phyloP scores from a whole-genome alignment of 2,113 vertebrate genomes.

The Lasiurus borealis region DNA sequence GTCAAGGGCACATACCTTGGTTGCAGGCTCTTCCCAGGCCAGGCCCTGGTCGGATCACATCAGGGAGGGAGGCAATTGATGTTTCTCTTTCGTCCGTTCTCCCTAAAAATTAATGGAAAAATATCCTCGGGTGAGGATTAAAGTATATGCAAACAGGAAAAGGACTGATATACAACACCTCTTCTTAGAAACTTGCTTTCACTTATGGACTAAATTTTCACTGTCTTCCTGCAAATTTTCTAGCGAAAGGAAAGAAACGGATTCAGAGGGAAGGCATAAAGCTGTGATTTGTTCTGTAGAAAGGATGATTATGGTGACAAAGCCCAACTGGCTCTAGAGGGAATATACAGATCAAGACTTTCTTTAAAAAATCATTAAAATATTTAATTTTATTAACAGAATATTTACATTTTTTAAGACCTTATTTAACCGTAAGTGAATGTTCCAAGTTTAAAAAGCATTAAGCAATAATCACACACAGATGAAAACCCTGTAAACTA shows the following conservation, averaged over 20 bases:
- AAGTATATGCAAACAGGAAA: slow-evolving; percentile 9
- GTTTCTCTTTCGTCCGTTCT: no score
- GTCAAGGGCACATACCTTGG: no score
- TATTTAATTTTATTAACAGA: slow-evolving; percentile 93
- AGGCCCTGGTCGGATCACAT: no score
- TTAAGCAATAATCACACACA: slow-evolving; percentile 90
- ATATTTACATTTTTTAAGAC: slow-evolving; percentile 90
- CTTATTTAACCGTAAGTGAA: slow-evolving; percentile 87
- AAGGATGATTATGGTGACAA: slow-evolving; percentile 26
- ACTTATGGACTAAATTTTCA: background rate
- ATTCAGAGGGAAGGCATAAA: background rate
- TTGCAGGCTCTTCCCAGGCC: no score
- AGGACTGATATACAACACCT: background rate
- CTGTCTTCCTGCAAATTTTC: background rate
- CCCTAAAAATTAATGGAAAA: no score
- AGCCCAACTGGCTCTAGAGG: background rate
- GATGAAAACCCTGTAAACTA: slow-evolving; percentile 91
- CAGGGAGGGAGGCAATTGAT: no score
- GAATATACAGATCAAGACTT: slow-evolving; percentile 79
- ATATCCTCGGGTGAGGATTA: no score
- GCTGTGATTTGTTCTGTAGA: slow-evolving; percentile 49
- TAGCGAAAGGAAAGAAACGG: background rate
- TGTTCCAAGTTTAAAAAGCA: slow-evolving; percentile 89
- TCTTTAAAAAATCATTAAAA: slow-evolving; percentile 90
- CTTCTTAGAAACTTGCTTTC: slow-evolving; percentile 37